Base-by-base conservation (phyloP, 2,797 vertebrate genomes). In the Sorex maritimensis region DNA sequence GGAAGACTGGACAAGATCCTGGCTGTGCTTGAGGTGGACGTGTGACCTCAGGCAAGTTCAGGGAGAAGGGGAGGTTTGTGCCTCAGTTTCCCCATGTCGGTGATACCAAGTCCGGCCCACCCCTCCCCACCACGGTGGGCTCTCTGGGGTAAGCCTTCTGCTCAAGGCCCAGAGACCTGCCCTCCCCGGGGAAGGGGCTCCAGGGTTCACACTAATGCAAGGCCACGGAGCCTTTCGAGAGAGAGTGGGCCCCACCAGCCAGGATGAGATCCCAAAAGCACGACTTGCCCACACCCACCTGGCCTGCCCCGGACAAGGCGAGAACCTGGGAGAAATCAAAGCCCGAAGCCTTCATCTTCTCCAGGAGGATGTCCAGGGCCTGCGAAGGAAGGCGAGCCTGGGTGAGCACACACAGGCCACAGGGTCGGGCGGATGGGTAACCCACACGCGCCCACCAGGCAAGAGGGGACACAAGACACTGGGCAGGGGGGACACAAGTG, bases 281-380 rank as follows among this genome's bases (percentile, higher is more conserved):
- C 38, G 41, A 69, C 8, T 55, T 63, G n/a, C 78, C 61, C 82
- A 19, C 63, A 98, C 98, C 87, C 95, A 99, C 99, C 99, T 99
- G 99, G 28, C 99, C 99, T 41, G 99, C 98, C 90, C 99, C 99
- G 6, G 99, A 99, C 92, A 99, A 58, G 75, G 98, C 99, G 87
- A 97, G 98, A 91, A 99, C 98, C 63, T 96, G 92, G 71, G 98
- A 99, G 96, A 99, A 99, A 95, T 99, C 97, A 86, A 99, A 98
- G 9, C 98, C 99, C 0, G 97, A 98, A 91, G 96, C 90, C 94
- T 97, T 99, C 99, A 99, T 99, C 97, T 99, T 99, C 96, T 99
- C 98, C 98, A 99, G 93, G 73, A 99, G 97, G 93, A 98, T 71
- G 96, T 99, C 99, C 92, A 99, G 98, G 81, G 99, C 99, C 99